Percentiles rank a stretch among this genome's conserved stretches.
phyloP scores from a whole-genome alignment of 1,140 invertebrate species.

The Pachypsylla venusta region DNA sequence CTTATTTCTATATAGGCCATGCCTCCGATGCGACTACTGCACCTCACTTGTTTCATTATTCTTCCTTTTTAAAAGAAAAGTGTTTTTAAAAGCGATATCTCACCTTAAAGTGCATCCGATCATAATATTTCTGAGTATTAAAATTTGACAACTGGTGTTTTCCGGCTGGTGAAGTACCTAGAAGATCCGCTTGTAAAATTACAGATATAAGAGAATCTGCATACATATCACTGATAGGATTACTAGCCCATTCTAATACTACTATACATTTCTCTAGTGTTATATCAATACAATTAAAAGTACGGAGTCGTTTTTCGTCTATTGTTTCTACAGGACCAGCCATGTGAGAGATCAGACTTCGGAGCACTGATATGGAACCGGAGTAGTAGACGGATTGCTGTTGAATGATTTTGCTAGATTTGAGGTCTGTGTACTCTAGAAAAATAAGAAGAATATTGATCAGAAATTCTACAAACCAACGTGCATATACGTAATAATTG shows the following conservation, averaged over 20 bases:
- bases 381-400: conserved; percentile 75
- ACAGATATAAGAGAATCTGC: conserved; percentile 85
- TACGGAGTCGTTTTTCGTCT: conserved; percentile 55
- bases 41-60: too few species aligned
- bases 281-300: conserved; percentile 65
- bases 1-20: too few species aligned
- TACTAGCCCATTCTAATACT: conserved; percentile 83
- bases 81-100: not conserved
- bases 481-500: too few species aligned
- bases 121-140: conserved; percentile 25
- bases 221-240: conserved; percentile 94
- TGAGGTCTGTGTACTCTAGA: conserved; percentile 89
- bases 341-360: conserved; percentile 67
- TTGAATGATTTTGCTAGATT: conserved; percentile 81
- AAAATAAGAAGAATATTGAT: conserved; percentile 22
- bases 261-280: conserved; percentile 70
- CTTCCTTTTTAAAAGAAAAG: not conserved
- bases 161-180: conserved; percentile 38
- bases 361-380: conserved; percentile 59
- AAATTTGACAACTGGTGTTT: conserved; percentile 45
- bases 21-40: too few species aligned
- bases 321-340: conserved; percentile 62
- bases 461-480: too few species aligned
- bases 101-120: conserved; percentile 73
- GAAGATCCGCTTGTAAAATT: conserved; percentile 56